Conservation (phyloP, 2,888 invertebrate species). For the Epiblema foenella region DNA sequence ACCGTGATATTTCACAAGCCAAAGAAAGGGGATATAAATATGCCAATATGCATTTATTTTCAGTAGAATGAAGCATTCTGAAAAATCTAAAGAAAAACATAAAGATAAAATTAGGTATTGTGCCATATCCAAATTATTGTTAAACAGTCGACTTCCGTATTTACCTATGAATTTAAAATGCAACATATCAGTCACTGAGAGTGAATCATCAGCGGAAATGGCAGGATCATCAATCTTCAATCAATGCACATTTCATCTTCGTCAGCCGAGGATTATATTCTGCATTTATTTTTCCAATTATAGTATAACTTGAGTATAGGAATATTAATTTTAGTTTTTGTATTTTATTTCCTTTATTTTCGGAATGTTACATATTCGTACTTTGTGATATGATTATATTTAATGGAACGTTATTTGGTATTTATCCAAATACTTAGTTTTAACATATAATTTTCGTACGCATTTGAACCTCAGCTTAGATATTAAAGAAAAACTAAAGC, state of each 20-base stretch:
- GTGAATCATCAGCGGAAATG: slow-evolving; percentile 52
- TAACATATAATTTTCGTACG: slow-evolving; percentile 59
- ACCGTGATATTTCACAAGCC: slow-evolving; percentile 83
- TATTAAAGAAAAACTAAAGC: slow-evolving; percentile 51
- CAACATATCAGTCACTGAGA: slow-evolving; percentile 68
- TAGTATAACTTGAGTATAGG: slow-evolving; percentile 65
- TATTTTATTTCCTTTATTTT: slow-evolving; percentile 67
- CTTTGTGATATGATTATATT: slow-evolving; percentile 80
- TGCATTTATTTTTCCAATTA: slow-evolving; percentile 78
- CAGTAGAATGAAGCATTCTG: slow-evolving; percentile 60
- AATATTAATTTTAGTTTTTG: slow-evolving; percentile 62
- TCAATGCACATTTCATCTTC: slow-evolving; percentile 47
- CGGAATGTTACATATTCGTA: slow-evolving; percentile 74
- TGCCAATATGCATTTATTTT: slow-evolving; percentile 72
- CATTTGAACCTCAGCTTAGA: slow-evolving; percentile 64
- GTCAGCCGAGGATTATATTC: slow-evolving; percentile 53
- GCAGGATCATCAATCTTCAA: slow-evolving; percentile 11
- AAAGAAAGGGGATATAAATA: slow-evolving; percentile 74
- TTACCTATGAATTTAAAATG: slow-evolving; percentile 38
- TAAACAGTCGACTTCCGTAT: slow-evolving; percentile 43
- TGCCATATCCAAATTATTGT: slow-evolving; percentile 65
- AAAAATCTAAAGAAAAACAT: slow-evolving; percentile 48
- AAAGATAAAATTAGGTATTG: slow-evolving; percentile 50
- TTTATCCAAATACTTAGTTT: slow-evolving; percentile 61
- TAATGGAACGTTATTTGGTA: slow-evolving; percentile 72